These are phyloP conservation scores for Falcunculus frontatus DNA, from an alignment of 2,113 vertebrate genomes.

Conservation along the genomic window DNA sequence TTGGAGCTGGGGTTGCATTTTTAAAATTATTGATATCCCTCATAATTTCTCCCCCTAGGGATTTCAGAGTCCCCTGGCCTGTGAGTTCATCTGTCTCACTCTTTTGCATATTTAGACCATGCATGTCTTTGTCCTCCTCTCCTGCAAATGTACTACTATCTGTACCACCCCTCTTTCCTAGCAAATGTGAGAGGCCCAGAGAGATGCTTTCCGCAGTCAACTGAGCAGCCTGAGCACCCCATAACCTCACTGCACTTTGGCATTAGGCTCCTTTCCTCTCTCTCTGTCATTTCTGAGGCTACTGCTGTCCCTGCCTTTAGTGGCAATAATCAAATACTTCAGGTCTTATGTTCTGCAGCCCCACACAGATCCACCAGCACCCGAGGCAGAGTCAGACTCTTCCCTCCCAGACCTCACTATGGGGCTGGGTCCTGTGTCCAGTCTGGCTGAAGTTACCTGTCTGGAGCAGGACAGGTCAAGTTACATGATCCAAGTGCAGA, in stretches of 20 bases:
- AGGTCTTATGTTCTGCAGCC: neutral
- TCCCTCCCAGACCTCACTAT: neutral
- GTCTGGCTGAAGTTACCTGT: neutral
- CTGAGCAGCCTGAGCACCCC: neutral
- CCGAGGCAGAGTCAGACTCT: neutral
- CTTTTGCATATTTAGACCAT: neutral
- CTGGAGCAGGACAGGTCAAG: neutral
- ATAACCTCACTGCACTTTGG: neutral
- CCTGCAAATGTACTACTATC: neutral
- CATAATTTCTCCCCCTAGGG: neutral
- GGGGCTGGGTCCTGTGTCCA: neutral
- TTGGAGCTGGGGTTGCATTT: neutral
- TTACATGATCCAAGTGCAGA: neutral
- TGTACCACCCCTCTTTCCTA: neutral
- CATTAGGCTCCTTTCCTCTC: neutral
- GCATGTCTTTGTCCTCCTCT: neutral
- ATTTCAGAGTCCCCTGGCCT: neutral
- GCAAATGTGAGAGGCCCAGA: neutral
- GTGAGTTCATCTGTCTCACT: neutral
- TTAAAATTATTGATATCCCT: neutral
- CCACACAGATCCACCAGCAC: neutral
- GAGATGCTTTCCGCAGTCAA: neutral
- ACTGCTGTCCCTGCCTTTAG: neutral
- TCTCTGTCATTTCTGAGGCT: neutral
- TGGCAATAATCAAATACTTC: neutral